Evolutionary conservation across 2,797 vertebrate species (phyloP), one percentile per base, ranked within the genome.

Genomic region (Melanotaenia nigrans): DNA sequence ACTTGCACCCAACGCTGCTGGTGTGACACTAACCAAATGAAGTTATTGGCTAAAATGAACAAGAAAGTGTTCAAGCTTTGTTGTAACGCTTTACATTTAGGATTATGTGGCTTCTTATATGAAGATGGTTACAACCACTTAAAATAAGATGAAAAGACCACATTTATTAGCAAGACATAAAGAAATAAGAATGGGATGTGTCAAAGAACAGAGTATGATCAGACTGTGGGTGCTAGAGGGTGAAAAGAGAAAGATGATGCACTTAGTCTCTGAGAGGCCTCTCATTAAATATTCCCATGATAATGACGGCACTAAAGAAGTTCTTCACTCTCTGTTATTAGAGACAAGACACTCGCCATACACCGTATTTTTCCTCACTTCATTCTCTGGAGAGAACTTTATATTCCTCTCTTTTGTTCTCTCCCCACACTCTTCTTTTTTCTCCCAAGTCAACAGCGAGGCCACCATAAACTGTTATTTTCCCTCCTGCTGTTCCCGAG

Each of bases 251-350:
- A 71, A 58, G 83, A 84, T 70, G 81, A 80, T 61, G 40, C 78
- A 73, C 77, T 87, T 77, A 81, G 82, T 86, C 45, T 62, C 71
- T n/a, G 57, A 85, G 78, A 82, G 61, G 68, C 64, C 72, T 77
- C 78, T 81, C 76, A 70, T 89, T 75, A 82, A 66, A 73, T 62
- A 77, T 65, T 83, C 65, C 66, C 20, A 1, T 59, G 63, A 62
- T 82, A 73, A 88, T 76, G 71, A 70, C 79, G 67, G 68, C 70
- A 35, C 28, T 16, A 56, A 84, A 49, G 68, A 71, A 78, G 56
- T 67, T 56, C 24, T 79, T 78, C 58, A 1, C 47, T 59, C 70
- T 63, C 67, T 64, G 61, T 71, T 81, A 89, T 84, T 84, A 85
- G 40, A 83, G 59, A 69, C 69, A 60, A 65, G 33, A 67, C 68